Evolutionary conservation across 2,888 invertebrate species (phyloP).

Genomic region (Lepidocyrtinus sp.): DNA sequence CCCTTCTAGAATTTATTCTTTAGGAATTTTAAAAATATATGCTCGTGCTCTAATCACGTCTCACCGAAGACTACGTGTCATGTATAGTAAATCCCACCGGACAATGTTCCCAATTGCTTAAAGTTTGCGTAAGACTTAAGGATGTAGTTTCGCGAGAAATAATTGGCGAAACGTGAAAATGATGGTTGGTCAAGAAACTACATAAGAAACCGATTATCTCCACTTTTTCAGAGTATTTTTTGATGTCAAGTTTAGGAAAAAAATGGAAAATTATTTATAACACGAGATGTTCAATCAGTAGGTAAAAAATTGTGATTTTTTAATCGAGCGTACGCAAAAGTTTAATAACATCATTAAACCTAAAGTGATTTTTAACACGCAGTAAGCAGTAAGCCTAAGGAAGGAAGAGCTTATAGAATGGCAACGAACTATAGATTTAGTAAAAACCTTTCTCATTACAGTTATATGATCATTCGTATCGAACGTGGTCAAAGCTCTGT

Average conservation of each 20-base stretch:
- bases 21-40: neutral
- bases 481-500: neutral
- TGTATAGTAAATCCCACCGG: neutral
- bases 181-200: neutral
- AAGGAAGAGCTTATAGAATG: too few relatives aligned
- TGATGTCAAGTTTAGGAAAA: neutral
- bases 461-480: neutral
- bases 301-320: neutral
- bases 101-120: neutral
- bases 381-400: neutral
- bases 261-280: neutral
- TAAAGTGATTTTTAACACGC: too few relatives aligned
- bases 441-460: neutral
- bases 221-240: neutral
- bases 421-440: neutral
- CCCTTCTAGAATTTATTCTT: neutral
- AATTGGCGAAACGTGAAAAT: neutral
- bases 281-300: neutral
- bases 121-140: neutral
- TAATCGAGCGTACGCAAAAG: neutral
- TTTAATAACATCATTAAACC: slow-evolving; percentile 11
- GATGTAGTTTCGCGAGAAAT: neutral
- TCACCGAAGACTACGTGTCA: neutral
- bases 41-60: slow-evolving; percentile 2
- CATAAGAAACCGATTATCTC: slow-evolving; percentile 9